These are phyloP conservation scores for Misgurnus mizolepis DNA, from an alignment of 2,113 vertebrate species.

Conservation along the genomic window DNA sequence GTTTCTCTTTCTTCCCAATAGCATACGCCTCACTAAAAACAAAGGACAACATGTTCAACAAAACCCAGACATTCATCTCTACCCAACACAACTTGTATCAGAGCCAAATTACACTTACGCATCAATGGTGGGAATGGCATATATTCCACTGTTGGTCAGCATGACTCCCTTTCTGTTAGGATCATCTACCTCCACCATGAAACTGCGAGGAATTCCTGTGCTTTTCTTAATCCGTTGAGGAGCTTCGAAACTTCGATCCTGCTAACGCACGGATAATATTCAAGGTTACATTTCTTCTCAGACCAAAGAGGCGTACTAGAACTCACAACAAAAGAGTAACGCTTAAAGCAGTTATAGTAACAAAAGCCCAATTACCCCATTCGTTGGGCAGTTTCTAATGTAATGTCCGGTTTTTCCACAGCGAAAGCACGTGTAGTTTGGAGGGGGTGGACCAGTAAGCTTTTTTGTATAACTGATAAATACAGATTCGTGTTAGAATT, in stretches of 20 bases:
- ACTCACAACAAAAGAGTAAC: not conserved
- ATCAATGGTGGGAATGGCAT: constrained; percentile 92
- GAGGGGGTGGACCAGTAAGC: constrained; percentile 81
- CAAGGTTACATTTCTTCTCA: constrained; percentile 27
- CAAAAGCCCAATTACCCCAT: constrained; percentile 79
- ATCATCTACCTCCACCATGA: constrained; percentile 96
- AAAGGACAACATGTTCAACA: not conserved
- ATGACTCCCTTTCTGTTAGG: constrained; percentile 95
- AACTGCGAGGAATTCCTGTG: constrained; percentile 95
- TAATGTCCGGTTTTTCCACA: constrained; percentile 94
- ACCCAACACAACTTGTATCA: not conserved
- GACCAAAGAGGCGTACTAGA: not conserved
- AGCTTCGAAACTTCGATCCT: constrained; percentile 92
- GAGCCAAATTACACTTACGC: constrained; percentile 79
- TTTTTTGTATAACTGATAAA: constrained; percentile 88
- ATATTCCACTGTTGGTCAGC: constrained; percentile 94
- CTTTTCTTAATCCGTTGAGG: constrained; percentile 92
- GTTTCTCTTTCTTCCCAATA: constrained; percentile 94
- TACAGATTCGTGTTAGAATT: constrained; percentile 25
- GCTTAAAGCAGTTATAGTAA: constrained; percentile 30
- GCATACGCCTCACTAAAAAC: constrained; percentile 88
- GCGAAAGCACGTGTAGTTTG: constrained; percentile 92
- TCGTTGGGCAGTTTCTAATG: constrained; percentile 93
- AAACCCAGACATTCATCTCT: not conserved
- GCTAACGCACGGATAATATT: constrained; percentile 48